These are phyloP conservation scores for Apteryx owenii DNA, from an alignment of 2,113 vertebrate species.

Conservation along the genomic window DNA sequence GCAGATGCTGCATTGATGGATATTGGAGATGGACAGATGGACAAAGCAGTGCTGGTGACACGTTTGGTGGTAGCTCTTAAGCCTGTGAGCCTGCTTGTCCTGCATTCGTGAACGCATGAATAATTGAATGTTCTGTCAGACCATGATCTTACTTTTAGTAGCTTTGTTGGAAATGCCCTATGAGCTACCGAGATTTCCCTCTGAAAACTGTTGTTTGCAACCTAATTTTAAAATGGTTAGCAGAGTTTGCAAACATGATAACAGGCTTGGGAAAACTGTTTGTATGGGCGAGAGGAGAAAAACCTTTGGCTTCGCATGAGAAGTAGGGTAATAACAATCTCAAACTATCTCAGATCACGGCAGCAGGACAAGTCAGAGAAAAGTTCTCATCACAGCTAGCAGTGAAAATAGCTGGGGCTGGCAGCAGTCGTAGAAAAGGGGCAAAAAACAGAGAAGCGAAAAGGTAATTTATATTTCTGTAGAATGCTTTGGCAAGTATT, in stretches of 20 bases:
- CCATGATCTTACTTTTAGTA: neutral
- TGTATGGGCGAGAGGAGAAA: neutral
- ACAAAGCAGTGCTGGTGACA: neutral
- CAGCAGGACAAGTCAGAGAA: neutral
- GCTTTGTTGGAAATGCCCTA: neutral
- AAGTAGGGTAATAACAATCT: neutral
- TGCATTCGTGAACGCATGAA: neutral
- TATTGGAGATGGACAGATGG: rapidly evolving
- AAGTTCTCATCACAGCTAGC: neutral
- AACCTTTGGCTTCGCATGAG: neutral
- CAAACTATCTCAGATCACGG: neutral
- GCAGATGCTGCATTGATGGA: neutral
- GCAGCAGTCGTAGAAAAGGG: neutral
- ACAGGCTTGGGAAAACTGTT: neutral
- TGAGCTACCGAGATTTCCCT: neutral
- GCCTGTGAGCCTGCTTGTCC: neutral
- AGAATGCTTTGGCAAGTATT: neutral
- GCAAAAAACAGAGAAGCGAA: neutral
- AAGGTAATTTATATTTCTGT: neutral
- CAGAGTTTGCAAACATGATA: conserved; percentile 4
- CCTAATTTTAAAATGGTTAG: neutral
- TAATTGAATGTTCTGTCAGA: neutral
- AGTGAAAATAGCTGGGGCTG: neutral
- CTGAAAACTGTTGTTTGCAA: neutral
- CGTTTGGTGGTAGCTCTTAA: neutral